These are phyloP conservation scores for Tenthredo scrophulariae DNA, from an alignment of 2,888 invertebrate genomes.

Conservation along the genomic window DNA sequence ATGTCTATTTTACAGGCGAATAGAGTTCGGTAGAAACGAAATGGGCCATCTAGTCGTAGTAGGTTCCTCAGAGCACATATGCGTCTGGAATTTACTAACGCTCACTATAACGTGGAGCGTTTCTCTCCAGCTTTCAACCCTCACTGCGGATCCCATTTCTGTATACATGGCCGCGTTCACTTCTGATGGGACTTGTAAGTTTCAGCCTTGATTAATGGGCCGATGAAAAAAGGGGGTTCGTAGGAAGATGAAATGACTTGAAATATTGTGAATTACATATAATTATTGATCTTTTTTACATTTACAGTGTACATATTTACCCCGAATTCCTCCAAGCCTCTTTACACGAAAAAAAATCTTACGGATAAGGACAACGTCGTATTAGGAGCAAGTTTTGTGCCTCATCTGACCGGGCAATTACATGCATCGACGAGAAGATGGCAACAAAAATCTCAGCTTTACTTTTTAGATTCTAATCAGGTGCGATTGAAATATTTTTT, in stretches of 20 bases:
- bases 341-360: constrained; percentile 80
- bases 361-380: constrained; percentile 77
- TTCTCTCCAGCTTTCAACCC: constrained; percentile 77
- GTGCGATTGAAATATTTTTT: constrained; percentile 71
- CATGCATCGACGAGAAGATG: constrained; percentile 75
- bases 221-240: neutral
- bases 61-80: constrained; percentile 81
- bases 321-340: constrained; percentile 80
- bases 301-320: constrained; percentile 84
- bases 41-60: constrained; percentile 82
- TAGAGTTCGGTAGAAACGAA: constrained; percentile 82
- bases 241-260: neutral
- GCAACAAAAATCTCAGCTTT: constrained; percentile 83
- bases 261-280: neutral
- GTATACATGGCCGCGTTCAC: constrained; percentile 86
- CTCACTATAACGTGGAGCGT: constrained; percentile 87
- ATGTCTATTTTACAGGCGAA: constrained; percentile 70
- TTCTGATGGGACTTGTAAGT: constrained; percentile 82
- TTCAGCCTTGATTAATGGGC: constrained; percentile 48
- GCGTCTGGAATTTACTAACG: constrained; percentile 87
- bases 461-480: constrained; percentile 82
- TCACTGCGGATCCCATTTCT: constrained; percentile 83
- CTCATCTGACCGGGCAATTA: constrained; percentile 77
- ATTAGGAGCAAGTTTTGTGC: constrained; percentile 81
- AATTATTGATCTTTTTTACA: constrained; percentile 35